Evolutionary conservation across 2,797 vertebrate species (phyloP).

Genomic region (Liasis olivaceus): DNA sequence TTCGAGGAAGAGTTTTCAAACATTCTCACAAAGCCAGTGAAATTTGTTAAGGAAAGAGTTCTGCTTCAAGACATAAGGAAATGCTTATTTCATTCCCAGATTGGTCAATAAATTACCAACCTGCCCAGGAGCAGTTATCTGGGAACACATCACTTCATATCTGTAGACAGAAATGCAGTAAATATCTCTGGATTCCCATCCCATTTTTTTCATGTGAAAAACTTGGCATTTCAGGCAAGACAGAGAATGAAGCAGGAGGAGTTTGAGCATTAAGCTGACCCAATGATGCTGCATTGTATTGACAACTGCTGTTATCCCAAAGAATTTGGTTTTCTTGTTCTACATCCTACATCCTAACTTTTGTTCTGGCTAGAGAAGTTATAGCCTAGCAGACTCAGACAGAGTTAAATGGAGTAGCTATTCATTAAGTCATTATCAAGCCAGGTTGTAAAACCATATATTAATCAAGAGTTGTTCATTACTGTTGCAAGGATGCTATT

Average conservation of each 20-base stretch:
- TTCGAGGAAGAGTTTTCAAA: neutral
- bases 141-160: neutral
- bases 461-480: neutral
- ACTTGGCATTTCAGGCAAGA: neutral
- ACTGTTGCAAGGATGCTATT: neutral
- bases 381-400: neutral
- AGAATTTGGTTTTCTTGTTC: neutral
- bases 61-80: neutral
- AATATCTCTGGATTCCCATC: neutral
- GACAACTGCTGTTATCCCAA: neutral
- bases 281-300: neutral
- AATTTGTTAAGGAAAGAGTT: neutral
- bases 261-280: neutral
- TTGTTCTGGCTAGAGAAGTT: neutral
- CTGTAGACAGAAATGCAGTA: neutral
- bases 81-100: neutral
- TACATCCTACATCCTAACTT: neutral
- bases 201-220: neutral
- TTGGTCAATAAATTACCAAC: neutral
- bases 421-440: neutral
- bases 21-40: neutral
- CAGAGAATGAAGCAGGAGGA: neutral
- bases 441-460: neutral
- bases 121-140: neutral
- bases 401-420: neutral